phyloP scores from a whole-genome alignment of 2,113 vertebrate genomes.

The Amblyopsis rosae region DNA sequence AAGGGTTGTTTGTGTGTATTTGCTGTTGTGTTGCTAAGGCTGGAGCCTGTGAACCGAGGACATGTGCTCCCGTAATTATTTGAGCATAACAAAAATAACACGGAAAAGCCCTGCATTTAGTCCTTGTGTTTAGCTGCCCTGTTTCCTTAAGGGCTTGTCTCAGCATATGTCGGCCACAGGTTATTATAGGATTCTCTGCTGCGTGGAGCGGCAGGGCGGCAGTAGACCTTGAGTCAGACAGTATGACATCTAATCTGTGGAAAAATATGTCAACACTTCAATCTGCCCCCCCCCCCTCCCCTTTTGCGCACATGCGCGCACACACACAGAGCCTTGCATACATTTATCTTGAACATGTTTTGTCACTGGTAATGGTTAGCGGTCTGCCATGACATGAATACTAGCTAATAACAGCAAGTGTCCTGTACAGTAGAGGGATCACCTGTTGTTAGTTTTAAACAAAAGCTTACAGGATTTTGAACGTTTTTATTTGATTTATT shows the following conservation, averaged over 20 bases:
- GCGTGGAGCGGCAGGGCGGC: conserved; percentile 13
- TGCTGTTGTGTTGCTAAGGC: conserved; percentile 62
- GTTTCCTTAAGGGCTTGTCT: conserved; percentile 46
- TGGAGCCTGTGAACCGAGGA: conserved; percentile 32
- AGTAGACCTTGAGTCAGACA: conserved; percentile 22
- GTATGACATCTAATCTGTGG: conserved; percentile 35
- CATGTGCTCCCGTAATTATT: conserved; percentile 61
- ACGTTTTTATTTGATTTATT: no score
- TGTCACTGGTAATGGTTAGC: conserved; percentile 16
- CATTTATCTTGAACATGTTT: conserved; percentile 5
- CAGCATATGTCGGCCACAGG: conserved; percentile 46
- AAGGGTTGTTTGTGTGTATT: conserved; percentile 52
- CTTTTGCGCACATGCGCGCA: no score
- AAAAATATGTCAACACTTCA: conserved; percentile 32
- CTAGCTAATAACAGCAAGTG: conserved; percentile 32
- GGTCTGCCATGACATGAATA: conserved; percentile 20
- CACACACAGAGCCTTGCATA: no score
- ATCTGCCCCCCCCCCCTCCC: no score
- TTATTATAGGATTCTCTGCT: conserved; percentile 65
- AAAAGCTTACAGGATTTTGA: no score
- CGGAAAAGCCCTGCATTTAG: conserved; percentile 48
- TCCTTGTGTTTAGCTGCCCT: conserved; percentile 52
- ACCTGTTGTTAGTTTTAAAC: no score
- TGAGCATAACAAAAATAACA: conserved; percentile 62
- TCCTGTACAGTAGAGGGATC: no score